Base-by-base conservation (phyloP, 2,797 vertebrate species). In the Rhynchonycteris naso region DNA sequence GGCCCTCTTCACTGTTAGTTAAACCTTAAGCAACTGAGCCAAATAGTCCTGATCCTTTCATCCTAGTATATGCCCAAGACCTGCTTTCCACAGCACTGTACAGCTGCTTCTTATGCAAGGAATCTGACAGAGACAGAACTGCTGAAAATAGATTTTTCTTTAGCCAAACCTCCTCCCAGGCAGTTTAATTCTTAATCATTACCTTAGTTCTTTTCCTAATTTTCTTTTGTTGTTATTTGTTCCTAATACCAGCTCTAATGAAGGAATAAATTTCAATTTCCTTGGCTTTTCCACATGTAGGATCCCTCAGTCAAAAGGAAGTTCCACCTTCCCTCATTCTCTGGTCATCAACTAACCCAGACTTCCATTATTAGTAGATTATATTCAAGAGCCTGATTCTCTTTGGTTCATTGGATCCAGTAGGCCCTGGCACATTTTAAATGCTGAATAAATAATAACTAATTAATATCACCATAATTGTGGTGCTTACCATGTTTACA, bases 1-100 rank as follows among this genome's bases (percentile, higher is more conserved):
- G 58, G 33, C 50, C 13, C 69, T 93, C 94, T 94, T 83, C 79
- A 87, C 65, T 91, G 24, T 75, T 88, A 71, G 50, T 92, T 19
- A 65, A 28, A 26, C 43, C 47, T 38, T 71, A 75, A 66, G 66
- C 22, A 15, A 91, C 58, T 47, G 50, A 88, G 38, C 16, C 58
- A 81, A 79, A 86, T 28, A 47, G 22, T 50, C 33, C 12, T 78
- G n/a, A 24, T 63, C 65, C 15, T 59, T 88, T 38, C 14, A n/a
- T 28, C 58, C 50, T 69, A 4, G 5, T 11, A 0, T 56, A 26
- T 72, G 92, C 58, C 28, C 10, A 69, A 65, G 43, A 74, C 33
- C 66, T 85, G 28, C 65, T 92, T 33, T 66, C 21, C 33, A 33
- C 6, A 52, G 52, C 13, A 12, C 38, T 18, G 3, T 50, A 50